phyloP scores from a whole-genome alignment of 2,888 invertebrate genomes.

The Troilus luridus region DNA sequence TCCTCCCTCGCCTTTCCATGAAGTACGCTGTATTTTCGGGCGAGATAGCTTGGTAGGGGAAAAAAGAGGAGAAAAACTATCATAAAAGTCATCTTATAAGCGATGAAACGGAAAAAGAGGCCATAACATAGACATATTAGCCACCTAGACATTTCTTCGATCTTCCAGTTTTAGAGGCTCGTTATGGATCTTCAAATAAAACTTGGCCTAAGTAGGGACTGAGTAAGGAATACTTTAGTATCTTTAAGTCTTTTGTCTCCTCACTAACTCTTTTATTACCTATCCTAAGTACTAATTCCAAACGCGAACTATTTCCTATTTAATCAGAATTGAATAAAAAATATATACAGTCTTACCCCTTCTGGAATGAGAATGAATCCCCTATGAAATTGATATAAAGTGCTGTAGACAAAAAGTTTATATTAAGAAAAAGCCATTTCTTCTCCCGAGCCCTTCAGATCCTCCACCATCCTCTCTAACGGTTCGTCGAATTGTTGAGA shows the following conservation, averaged over 20 bases:
- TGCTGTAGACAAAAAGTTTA: too few species aligned
- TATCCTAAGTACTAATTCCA: not conserved
- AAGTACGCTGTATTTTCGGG: not conserved
- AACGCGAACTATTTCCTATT: not conserved
- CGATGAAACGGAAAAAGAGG: not conserved
- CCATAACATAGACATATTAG: not conserved
- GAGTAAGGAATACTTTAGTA: not conserved
- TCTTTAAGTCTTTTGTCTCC: not conserved
- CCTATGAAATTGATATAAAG: too few species aligned
- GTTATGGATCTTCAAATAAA: not conserved
- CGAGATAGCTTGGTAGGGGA: not conserved
- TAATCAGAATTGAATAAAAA: not conserved
- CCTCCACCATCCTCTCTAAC: not conserved
- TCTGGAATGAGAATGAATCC: not conserved
- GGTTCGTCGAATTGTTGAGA: not conserved
- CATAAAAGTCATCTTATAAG: slow-evolving; percentile 4
- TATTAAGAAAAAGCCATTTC: not conserved
- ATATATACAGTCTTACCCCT: not conserved
- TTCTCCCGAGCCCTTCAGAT: not conserved
- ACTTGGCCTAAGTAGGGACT: not conserved
- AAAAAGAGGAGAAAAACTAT: not conserved
- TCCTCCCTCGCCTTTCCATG: not conserved
- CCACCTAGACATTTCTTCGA: not conserved
- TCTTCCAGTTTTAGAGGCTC: not conserved
- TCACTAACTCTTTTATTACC: not conserved